These are phyloP conservation scores for Matsumyia berberina DNA, from an alignment of 2,888 invertebrate species.

Conservation along the genomic window DNA sequence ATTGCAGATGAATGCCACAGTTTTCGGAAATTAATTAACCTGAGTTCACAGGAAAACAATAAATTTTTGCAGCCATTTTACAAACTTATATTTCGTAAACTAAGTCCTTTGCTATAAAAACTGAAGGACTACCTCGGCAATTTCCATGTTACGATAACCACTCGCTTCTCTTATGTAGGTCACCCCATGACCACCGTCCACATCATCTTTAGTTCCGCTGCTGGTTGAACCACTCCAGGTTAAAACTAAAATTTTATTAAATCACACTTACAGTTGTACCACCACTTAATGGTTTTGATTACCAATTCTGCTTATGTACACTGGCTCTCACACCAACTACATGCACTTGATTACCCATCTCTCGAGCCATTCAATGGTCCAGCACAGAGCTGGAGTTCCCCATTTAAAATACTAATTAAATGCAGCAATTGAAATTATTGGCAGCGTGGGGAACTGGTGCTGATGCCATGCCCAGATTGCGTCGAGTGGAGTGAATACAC, in stretches of 20 bases:
- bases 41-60: too few species aligned
- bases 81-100: too few species aligned
- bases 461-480: slow-evolving; percentile 35
- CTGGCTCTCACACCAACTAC: slow-evolving; percentile 21
- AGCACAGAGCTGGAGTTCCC: slow-evolving; percentile 17
- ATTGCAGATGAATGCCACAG: too few species aligned
- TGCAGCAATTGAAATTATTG: slow-evolving; percentile 66
- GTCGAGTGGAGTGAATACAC: slow-evolving; percentile 53
- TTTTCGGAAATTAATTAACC: too few species aligned
- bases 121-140: too few species aligned
- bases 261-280: slow-evolving; percentile 13
- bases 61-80: too few species aligned
- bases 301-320: slow-evolving; percentile 21
- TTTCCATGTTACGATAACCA: too few species aligned
- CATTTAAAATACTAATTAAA: slow-evolving; percentile 72
- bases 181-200: too few species aligned
- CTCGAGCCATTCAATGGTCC: slow-evolving; percentile 37
- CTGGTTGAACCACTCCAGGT: too few species aligned
- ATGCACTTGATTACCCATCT: slow-evolving; percentile 46
- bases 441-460: slow-evolving; percentile 14
- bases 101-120: too few species aligned
- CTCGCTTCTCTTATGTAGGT: too few species aligned
- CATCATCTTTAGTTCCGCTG: too few species aligned
- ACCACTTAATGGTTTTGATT: slow-evolving; percentile 18
- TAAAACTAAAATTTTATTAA: slow-evolving; percentile 29